Evolutionary conservation across 2,888 invertebrate species (phyloP), one percentile per base, ranked within the genome.

Genomic region (Chouioia cunea): DNA sequence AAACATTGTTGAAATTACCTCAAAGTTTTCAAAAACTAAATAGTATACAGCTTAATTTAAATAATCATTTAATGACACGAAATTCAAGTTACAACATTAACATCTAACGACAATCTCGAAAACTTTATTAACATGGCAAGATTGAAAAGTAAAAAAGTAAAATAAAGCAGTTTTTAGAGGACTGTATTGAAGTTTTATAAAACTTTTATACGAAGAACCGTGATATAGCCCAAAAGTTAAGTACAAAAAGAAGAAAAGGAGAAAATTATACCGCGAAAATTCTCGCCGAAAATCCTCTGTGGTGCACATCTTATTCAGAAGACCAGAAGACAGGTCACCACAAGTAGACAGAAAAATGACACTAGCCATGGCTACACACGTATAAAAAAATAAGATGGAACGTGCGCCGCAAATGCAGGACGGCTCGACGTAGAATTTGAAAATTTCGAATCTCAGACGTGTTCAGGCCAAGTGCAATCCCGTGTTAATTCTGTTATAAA

Each of bases 401-500:
- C 27, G 20, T 14, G 18, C 20, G 47, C 58, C 36, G 15, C 54
- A 60, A 54, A 14, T 50, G 58, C 6, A 50, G 58, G 20, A 43
- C 18, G 2, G 43, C 10, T 6, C 36, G 6, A 18, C 15, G 14
- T 15, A 14, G 43, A 57, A 70, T 70, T 52, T 52, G 65, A 65
- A 62, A 65, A 65, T 58, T 70, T 62, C 56, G 59, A 68, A 58
- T 69, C 53, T 22, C 62, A 56, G 44, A 15, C 16, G 36, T 27
- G 57, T 66, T 57, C 57, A 47, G 36, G 63, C 47, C 57, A 59
- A 71, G 71, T 71, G 66, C 58, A 62, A 56, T 69, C 16, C 57
- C 56, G 57, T 65, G 68, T 73, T 69, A 73, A 73, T 73, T 69
- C 65, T 14, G 22, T 62, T 62, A 73, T 73, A 73, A 73, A 73